These are phyloP conservation scores for Mobula hypostoma DNA, from an alignment of 2,113 vertebrate species.

Conservation along the genomic window DNA sequence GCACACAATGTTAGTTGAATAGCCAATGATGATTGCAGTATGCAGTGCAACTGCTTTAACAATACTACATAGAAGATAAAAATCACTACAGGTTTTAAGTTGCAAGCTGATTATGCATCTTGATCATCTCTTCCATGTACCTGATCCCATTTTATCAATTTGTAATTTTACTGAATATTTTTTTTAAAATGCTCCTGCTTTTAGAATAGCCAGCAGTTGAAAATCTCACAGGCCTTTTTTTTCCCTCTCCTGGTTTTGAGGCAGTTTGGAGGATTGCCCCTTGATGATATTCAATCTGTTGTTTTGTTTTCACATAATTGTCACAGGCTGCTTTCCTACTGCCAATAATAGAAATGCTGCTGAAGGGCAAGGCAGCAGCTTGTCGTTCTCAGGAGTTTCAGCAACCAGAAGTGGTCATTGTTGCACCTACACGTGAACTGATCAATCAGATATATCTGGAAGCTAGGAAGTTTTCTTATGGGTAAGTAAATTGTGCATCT, in stretches of 20 bases:
- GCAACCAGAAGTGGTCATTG: constrained; percentile 79
- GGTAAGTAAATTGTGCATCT: constrained; percentile 59
- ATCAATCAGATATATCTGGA: constrained; percentile 89
- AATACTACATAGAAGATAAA: background rate
- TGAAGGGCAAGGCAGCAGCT: constrained; percentile 69
- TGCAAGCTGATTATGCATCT: background rate
- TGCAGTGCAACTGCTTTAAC: background rate
- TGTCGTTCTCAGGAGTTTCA: constrained; percentile 73
- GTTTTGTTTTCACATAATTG: background rate
- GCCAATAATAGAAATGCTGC: constrained; percentile 78
- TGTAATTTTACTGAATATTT: background rate
- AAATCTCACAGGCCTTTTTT: background rate
- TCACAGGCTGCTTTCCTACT: constrained; percentile 84
- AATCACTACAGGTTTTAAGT: too few species aligned
- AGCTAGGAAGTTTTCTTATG: constrained; percentile 81
- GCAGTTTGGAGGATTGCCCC: background rate
- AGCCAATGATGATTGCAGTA: too few species aligned
- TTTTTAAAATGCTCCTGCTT: background rate
- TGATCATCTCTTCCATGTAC: too few species aligned
- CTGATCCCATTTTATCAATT: background rate
- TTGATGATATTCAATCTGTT: too few species aligned
- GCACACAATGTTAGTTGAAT: background rate
- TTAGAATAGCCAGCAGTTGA: too few species aligned
- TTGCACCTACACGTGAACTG: constrained; percentile 87
- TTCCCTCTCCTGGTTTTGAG: background rate